Evolutionary conservation across 2,113 vertebrate species (phyloP).

Genomic region (Mastomys coucha): DNA sequence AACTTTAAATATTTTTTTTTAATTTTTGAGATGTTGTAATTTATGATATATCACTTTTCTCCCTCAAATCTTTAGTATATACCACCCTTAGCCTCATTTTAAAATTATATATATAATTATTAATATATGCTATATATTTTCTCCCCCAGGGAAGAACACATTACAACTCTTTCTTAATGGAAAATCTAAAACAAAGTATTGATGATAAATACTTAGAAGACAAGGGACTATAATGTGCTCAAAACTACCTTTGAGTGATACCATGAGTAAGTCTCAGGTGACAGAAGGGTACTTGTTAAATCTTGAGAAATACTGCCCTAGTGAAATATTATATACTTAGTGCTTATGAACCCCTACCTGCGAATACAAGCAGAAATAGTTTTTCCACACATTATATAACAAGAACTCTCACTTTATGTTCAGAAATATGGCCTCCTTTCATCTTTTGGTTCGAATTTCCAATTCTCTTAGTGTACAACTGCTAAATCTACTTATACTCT

Average conservation of each 20-base stretch:
- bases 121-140: too few relatives aligned
- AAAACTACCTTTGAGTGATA: not conserved
- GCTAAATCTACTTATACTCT: not conserved
- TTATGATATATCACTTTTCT: not conserved
- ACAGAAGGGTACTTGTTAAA: not conserved
- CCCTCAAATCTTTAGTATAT: not conserved
- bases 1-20: not conserved
- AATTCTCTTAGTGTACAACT: not conserved
- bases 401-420: not conserved
- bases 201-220: not conserved
- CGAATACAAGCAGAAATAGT: not conserved
- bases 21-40: not conserved
- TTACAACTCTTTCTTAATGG: not conserved
- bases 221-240: fast-evolving
- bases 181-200: not conserved
- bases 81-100: not conserved
- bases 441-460: not conserved
- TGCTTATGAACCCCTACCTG: not conserved
- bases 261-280: too few relatives aligned
- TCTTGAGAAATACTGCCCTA: not conserved
- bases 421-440: not conserved
- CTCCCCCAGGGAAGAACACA: not conserved
- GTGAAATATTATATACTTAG: not conserved
- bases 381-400: not conserved
- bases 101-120: too few relatives aligned